A percentile compares a stretch with the other conserved stretches of the same genome.
phyloP scores from a whole-genome alignment of 2,888 invertebrate species.

The Trilocha varians region DNA sequence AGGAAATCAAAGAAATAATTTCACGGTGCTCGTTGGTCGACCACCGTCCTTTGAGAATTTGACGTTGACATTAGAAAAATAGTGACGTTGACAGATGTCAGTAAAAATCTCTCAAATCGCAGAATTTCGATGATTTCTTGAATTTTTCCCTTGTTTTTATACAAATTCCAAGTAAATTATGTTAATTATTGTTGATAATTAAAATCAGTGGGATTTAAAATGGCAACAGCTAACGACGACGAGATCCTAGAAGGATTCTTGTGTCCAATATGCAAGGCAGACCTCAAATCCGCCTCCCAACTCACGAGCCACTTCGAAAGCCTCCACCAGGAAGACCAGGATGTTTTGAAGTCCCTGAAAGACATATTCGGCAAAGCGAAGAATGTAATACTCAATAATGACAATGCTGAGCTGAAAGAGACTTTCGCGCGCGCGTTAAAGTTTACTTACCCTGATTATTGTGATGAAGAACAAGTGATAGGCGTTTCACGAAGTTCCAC shows the following conservation, averaged over 20 bases:
- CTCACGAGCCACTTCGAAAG: constrained; percentile 92
- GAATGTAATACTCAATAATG: constrained; percentile 60
- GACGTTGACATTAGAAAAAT: no score
- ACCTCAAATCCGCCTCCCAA: constrained; percentile 87
- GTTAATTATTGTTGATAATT: constrained; percentile 1
- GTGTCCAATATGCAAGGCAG: constrained; percentile 95
- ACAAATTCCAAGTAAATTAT: background rate
- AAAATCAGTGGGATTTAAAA: constrained; percentile 19
- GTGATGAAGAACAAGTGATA: constrained; percentile 72
- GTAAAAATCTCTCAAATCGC: no score
- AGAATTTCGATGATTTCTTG: no score
- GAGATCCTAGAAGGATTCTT: constrained; percentile 93
- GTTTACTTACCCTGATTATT: constrained; percentile 50
- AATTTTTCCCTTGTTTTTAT: no score
- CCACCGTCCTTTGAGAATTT: no score
- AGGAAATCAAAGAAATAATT: no score
- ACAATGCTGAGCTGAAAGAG: constrained; percentile 75
- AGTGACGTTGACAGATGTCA: no score
- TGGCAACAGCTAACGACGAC: constrained; percentile 63
- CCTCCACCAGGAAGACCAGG: constrained; percentile 89
- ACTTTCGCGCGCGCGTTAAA: constrained; percentile 71
- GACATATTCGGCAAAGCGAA: constrained; percentile 93
- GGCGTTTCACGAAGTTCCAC: constrained; percentile 79
- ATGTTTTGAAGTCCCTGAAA: constrained; percentile 84
- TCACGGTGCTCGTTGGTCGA: no score